Base-by-base conservation (phyloP, 2,113 vertebrate species). In the Proterorhinus semilunaris region DNA sequence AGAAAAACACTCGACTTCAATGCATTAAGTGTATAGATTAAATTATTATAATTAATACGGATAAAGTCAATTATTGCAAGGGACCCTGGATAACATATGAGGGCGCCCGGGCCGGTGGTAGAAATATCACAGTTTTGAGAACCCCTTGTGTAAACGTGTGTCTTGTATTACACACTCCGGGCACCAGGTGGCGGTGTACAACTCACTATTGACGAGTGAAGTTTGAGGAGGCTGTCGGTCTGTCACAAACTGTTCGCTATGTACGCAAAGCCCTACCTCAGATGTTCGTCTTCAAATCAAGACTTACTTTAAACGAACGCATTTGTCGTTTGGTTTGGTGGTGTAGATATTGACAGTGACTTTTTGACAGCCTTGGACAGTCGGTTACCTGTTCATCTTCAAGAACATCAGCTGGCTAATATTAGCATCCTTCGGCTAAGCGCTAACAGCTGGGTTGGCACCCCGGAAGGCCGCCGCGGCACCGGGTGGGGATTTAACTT, bases 401-500 rank as follows among this genome's bases (percentile, higher is more conserved):
- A 52, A 11, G 62, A 61, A 1, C 63, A 66, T 0, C 58, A 76
- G 1, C 67, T 77, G 69, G 74, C 68, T 82, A 76, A 51, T 64
- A 5, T 55, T 68, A 83, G 75, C 75, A 45, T 71, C 69, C 75
- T 75, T 81, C 6, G 13, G 0, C 59, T 62, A 0, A 1, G 21
- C 5, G 13, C 57, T 10, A 58, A 50, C 77, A 82, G 72, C 83
- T 80, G 82, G 72, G 27, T 36, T 55, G 53, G 53, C 53, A 84
- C n/a, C 70, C 86, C 71, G 80, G 86, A 87, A 86, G 85, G 86
- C 77, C 78, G 71, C 61, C 72, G 47, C 61, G 12, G 47, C 62
- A 4, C 85, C 85, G 86, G 86, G 78, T 72, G 82, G 76, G 68
- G 83, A 80, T 88, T 87, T 78, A 86, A 89, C 85, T 87, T 87